A percentile compares a stretch with the other conserved stretches of the same genome.
These are phyloP conservation scores for Natator depressus DNA, from an alignment of 2,113 vertebrate species.

Conservation along the genomic window DNA sequence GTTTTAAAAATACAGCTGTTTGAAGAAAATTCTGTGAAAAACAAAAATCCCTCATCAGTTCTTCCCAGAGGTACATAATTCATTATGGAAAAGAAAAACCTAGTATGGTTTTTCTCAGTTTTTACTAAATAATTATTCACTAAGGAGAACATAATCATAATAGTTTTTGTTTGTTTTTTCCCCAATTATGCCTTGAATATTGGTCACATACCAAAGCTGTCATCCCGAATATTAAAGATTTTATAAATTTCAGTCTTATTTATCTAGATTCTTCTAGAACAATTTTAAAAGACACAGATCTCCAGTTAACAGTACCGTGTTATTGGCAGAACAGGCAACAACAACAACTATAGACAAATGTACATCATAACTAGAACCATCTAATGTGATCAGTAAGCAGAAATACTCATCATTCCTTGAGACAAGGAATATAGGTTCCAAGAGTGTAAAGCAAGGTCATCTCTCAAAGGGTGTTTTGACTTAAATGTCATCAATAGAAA, in stretches of 20 bases:
- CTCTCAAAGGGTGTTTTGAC: background rate
- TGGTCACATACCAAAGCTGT: background rate
- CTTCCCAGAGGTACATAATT: too few relatives aligned
- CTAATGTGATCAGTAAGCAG: background rate
- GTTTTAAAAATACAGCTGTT: too few relatives aligned
- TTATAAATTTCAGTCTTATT: background rate
- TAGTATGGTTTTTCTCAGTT: too few relatives aligned
- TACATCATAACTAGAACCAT: background rate
- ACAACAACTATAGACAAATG: slow-evolving; percentile 2
- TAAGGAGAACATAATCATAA: too few relatives aligned
- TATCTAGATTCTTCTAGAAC: background rate
- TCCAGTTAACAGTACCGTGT: background rate
- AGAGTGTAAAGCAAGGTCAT: background rate
- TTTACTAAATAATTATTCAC: too few relatives aligned
- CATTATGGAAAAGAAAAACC: too few relatives aligned
- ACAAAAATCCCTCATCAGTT: too few relatives aligned
- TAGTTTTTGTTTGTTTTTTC: too few relatives aligned
- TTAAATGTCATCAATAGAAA: background rate
- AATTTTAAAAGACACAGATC: background rate
- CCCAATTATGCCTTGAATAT: background rate
- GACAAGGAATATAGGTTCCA: background rate
- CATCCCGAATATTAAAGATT: background rate
- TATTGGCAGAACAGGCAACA: background rate
- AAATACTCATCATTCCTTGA: background rate
- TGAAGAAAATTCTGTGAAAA: too few relatives aligned